Percentiles rank a stretch among this genome's conserved stretches.
These are phyloP conservation scores for Argyrosomus japonicus DNA, from an alignment of 2,113 vertebrate species.

Conservation along the genomic window DNA sequence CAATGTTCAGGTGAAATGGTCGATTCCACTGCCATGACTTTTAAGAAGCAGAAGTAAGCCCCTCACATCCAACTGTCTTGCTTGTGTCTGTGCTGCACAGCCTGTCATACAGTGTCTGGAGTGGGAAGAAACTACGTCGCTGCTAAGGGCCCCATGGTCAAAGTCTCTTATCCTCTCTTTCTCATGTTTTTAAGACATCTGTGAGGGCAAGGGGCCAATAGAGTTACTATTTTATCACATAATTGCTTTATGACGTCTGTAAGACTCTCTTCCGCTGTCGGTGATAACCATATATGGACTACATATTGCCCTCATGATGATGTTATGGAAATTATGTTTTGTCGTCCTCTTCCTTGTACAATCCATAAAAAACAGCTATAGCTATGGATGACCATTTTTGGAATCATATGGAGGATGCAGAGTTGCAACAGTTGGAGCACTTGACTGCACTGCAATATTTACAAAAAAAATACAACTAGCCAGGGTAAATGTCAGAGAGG, in stretches of 20 bases:
- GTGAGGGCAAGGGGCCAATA: neutral
- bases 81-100: neutral
- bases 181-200: neutral
- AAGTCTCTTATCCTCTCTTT: conserved; percentile 36
- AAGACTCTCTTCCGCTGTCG: neutral
- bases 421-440: neutral
- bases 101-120: neutral
- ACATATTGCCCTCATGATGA: neutral
- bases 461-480: neutral
- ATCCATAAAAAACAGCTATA: neutral
- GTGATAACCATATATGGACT: neutral
- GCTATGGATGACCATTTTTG: neutral
- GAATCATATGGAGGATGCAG: conserved; percentile 6
- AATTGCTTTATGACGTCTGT: neutral
- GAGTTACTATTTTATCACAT: neutral
- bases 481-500: neutral
- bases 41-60: neutral
- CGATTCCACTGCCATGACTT: conserved; percentile 45
- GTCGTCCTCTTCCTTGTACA: neutral
- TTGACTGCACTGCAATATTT: neutral
- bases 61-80: neutral
- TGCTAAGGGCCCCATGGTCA: conserved; percentile 16
- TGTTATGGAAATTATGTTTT: neutral
- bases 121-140: neutral
- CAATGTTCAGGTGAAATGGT: neutral